Evolutionary conservation across 2,797 vertebrate genomes (phyloP), one percentile per base, ranked within the genome.

Genomic region (Coregonus sp.): DNA sequence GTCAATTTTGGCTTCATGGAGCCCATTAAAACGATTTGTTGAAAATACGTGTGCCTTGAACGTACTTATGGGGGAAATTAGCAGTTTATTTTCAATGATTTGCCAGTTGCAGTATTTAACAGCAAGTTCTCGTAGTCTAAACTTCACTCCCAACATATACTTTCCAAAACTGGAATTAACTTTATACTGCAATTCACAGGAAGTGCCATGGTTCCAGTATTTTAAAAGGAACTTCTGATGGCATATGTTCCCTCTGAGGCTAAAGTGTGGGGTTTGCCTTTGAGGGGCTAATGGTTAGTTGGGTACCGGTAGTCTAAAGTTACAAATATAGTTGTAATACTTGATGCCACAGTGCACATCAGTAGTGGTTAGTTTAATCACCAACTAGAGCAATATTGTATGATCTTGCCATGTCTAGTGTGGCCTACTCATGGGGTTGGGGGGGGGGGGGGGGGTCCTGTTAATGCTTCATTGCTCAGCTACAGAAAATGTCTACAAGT

Each of bases 1-100:
- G 96, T 97, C 95, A 96, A 96, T 95, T 94, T 95, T 96, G 97
- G 97, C 97, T 99, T 99, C 93, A 98, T 97, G 97, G 97, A 98
- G 97, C 97, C 94, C 95, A 99, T 99, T 99, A 99, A 96, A 98
- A 96, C 90, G 90, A 95, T 96, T 93, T 93, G 95, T 96, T 97
- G 96, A 98, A 97, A 97, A 94, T 89, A 96, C 93, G 92, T 95
- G 93, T 95, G 94, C 93, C 91, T 94, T 92, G 92, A 75, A 91
- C 90, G 88, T 85, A 74, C 80, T 85, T 80, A 80, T 76, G 84
- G 87, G 88, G 87, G 31, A 33, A 84, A 80, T 83, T 31, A 78
- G 78, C 52, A 59, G 15, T 52, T 31, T 70, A 70, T 47, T 70
- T 6, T 40, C 18, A 69, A 35, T 18, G 5, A 40, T 63, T n/a